Evolutionary conservation across 2,797 vertebrate species (phyloP), one percentile per base, ranked within the genome.

Genomic region (Sebastolobus alascanus): DNA sequence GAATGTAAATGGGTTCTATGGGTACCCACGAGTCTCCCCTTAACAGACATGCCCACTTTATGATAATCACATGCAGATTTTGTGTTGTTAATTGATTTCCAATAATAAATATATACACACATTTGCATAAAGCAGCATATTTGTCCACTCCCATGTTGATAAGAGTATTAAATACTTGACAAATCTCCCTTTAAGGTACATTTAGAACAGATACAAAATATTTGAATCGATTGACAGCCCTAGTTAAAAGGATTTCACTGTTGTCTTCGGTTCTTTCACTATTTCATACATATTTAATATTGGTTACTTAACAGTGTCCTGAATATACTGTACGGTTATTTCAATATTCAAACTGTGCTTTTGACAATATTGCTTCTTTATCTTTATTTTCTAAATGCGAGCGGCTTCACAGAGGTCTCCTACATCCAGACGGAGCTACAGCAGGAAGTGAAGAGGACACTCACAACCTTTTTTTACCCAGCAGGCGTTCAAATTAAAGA

Each of bases 401-500:
- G 16, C 14, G 4, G 7, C 58, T 31, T 4, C 46, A 14, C 3
- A 3, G 59, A 50, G 37, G 25, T 6, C 13, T 68, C 33, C 10
- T 6, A 3, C 27, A 38, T 56, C 4, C 22, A 38, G 27, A 31
- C 22, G 29, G 29, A 63, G 35, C 38, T 11, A 0, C 25, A 16
- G 68, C n/a, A 16, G 60, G 38, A n/a, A 70, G 66, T 10, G 38
- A 13, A 1, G 65, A 25, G 50, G 58, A 59, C 1, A 6, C 37
- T 43, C 58, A 18, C 18, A 2, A 60, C 29, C 58, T 60, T 3
- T 72, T 60, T 20, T 72, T 31, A 66, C 22, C 11, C 31, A 31
- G 31, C 64, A 20, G 27, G 29, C 6, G 1, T 33, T 54, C 66
- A 66, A 43, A 77, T 70, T 55, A 80, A 55, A 70, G 69, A 61